Base-by-base conservation (phyloP, 2,113 vertebrate genomes). In the Epinephelus moara region DNA sequence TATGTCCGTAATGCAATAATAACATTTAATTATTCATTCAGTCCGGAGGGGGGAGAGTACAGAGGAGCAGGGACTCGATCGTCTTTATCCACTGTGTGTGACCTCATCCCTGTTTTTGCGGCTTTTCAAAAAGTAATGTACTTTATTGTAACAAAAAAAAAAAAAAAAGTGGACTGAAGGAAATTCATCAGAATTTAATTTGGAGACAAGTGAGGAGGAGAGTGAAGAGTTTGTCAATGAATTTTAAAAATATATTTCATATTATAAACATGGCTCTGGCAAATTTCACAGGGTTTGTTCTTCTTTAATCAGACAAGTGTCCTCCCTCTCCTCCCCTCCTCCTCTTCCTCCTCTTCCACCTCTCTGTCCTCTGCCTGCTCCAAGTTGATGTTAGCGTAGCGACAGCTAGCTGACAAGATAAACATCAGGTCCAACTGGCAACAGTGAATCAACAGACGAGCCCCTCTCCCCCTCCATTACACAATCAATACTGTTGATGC, bases 351-450 rank as follows among this genome's bases (percentile, higher is more conserved):
- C n/a, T 23, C 18, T 2, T 55, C 60, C 70, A 49, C 66, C 33
- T 49, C 70, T 45, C 33, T 70, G 50, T 62, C 62, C 57, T 68
- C 40, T 27, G 30, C 50, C 70, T 79, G 63, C 33, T 64, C 47
- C 70, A 30, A 15, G 25, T 17, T 1, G 30, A 52, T 4, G 37
- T 47, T 21, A 68, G 53, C 21, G 9, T 30, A 27, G 68, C 25
- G 27, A 79, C 61, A 68, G 75, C 45, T 60, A 72, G 61, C 78
- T 70, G 85, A 89, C 2, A 52, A 85, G 88, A 90, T 85, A 87
- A 75, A 75, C 82, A 81, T 81, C 82, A 74, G 37, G 37, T 81
- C 76, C 40, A 68, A 59, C 78, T 55, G 79, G 33, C 12, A 42
- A 63, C 67, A 68, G 33, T 70, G 33, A 86, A 83, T 80, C 75